A percentile compares a stretch with the other conserved stretches of the same genome.
Conservation (phyloP, 2,888 invertebrate species). For the Aspidiotus destructor region DNA sequence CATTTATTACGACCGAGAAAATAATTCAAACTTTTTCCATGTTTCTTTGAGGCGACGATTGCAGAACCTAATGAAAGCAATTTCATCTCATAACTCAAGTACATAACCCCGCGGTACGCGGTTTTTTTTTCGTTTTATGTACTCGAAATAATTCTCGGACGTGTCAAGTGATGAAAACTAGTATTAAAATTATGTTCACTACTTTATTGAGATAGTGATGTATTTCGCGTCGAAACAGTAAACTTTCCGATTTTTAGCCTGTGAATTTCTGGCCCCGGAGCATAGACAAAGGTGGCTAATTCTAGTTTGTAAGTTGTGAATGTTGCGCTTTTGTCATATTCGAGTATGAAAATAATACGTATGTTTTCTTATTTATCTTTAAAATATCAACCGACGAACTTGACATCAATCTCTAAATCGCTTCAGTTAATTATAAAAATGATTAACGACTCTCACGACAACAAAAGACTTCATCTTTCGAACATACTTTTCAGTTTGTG, state of each 20-base stretch:
- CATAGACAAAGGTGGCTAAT: too few species aligned
- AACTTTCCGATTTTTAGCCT: not conserved
- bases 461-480: not conserved
- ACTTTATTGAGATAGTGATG: not conserved
- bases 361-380: too few species aligned
- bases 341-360: too few species aligned
- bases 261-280: not conserved
- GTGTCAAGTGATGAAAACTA: not conserved
- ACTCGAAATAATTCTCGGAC: not conserved
- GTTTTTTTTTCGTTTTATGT: not conserved
- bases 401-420: not conserved
- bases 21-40: slow-evolving; percentile 1
- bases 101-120: not conserved
- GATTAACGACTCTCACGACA: not conserved
- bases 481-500: not conserved
- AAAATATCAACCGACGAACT: not conserved
- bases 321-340: too few species aligned
- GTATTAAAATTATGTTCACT: not conserved
- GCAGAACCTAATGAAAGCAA: not conserved
- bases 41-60: not conserved
- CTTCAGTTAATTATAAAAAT: slow-evolving; percentile 1
- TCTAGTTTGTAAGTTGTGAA: too few species aligned
- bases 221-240: not conserved
- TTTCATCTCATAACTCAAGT: not conserved
- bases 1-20: not conserved